Conservation (phyloP, 2,113 vertebrate species). For the Myanophis thanlyinensis region DNA sequence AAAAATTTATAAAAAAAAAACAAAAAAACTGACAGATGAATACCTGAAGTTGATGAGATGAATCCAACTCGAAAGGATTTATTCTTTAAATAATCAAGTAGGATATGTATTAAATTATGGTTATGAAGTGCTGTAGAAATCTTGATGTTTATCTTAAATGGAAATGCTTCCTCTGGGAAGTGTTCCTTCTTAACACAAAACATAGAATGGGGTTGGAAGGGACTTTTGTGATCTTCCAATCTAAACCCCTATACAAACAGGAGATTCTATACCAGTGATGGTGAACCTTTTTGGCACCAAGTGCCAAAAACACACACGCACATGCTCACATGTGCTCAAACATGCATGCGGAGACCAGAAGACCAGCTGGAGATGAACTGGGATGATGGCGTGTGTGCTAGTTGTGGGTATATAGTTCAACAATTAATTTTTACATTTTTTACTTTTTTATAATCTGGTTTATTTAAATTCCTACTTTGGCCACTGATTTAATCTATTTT, state of each 20-base stretch:
- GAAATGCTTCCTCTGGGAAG: slow-evolving; percentile 54
- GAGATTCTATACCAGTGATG: background rate
- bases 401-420: no score
- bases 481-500: no score
- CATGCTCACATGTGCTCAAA: no score
- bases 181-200: slow-evolving; percentile 41
- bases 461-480: no score
- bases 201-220: background rate
- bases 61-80: background rate
- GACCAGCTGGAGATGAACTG: no score
- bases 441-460: no score
- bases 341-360: no score
- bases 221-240: background rate
- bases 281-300: no score
- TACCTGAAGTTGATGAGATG: background rate
- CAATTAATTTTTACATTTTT: no score
- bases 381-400: no score
- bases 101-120: slow-evolving; percentile 58
- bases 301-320: no score
- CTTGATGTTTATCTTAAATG: slow-evolving; percentile 32
- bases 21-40: background rate
- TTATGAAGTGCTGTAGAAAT: slow-evolving; percentile 58
- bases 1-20: no score
- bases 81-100: slow-evolving; percentile 42
- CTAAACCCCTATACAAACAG: background rate